These are phyloP conservation scores for Drosophila ananassae DNA, from an alignment of 1,140 invertebrate genomes.

Conservation along the genomic window DNA sequence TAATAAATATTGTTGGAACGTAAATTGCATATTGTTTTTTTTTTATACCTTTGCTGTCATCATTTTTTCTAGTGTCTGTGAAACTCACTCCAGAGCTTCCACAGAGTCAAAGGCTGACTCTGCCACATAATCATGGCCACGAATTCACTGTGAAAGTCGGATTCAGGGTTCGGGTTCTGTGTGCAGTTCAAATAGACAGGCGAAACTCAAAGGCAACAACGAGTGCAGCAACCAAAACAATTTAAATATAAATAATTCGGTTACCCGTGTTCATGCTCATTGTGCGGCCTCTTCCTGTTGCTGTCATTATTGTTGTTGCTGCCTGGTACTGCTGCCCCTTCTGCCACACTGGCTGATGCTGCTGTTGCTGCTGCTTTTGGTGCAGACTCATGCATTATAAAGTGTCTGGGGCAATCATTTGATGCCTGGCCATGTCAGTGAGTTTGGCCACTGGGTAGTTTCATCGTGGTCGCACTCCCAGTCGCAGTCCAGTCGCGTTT, in stretches of 20 bases:
- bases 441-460: conserved; percentile 40
- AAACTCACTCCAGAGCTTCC: conserved; percentile 5
- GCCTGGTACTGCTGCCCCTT: conserved; percentile 15
- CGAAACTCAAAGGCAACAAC: conserved; percentile 61
- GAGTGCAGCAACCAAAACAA: conserved; percentile 69
- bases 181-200: conserved; percentile 55
- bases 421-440: conserved; percentile 69
- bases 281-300: conserved; percentile 64
- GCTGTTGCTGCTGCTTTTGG: conserved; percentile 25
- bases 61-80: not conserved
- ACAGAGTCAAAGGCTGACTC: conserved; percentile 63
- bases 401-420: conserved; percentile 81
- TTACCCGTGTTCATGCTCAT: conserved; percentile 80
- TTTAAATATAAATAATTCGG: conserved; percentile 83
- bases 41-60: not conserved
- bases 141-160: conserved; percentile 24
- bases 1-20: too few species aligned
- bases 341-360: conserved; percentile 3
- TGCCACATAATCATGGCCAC: conserved; percentile 75
- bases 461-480: conserved; percentile 37
- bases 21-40: not conserved
- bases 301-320: conserved; percentile 50
- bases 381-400: conserved; percentile 75
- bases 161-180: conserved; percentile 20
- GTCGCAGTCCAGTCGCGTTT: conserved; percentile 13